Conservation (phyloP, 2,888 invertebrate genomes). For the Euspilapteryx auroguttella region DNA sequence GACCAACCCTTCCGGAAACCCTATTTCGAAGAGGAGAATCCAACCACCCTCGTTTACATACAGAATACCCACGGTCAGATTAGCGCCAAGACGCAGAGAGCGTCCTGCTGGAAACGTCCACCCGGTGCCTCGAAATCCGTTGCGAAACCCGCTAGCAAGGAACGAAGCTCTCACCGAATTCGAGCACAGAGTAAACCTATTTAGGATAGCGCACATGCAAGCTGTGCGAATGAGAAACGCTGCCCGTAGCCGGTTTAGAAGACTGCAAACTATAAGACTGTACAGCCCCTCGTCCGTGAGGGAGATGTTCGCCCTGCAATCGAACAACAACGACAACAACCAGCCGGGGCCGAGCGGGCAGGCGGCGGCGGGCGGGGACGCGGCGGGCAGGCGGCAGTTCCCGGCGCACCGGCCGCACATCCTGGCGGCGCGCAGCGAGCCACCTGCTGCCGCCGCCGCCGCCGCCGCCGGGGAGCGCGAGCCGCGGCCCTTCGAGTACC, state of each 20-base stretch:
- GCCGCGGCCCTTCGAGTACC: conserved; percentile 22
- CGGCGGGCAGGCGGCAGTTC: conserved; percentile 19
- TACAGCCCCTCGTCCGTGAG: conserved; percentile 44
- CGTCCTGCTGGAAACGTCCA: conserved; percentile 17
- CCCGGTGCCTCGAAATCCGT: conserved; percentile 12
- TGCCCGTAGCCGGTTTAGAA: conserved; percentile 34
- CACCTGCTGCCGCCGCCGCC: no score
- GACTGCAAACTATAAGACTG: conserved; percentile 39
- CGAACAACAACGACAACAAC: conserved; percentile 18
- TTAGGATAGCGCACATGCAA: conserved; percentile 42
- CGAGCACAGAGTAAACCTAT: conserved; percentile 36
- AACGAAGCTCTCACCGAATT: conserved; percentile 26
- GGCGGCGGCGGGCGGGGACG: conserved; percentile 13
- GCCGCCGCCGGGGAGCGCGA: no score
- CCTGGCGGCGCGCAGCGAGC: conserved; percentile 17
- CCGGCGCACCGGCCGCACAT: conserved; percentile 22
- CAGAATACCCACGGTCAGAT: conserved; percentile 35
- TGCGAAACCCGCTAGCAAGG: conserved; percentile 14
- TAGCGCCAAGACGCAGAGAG: conserved; percentile 18
- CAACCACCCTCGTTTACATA: conserved; percentile 33
- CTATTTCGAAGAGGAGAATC: conserved; percentile 26
- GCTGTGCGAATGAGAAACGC: conserved; percentile 38
- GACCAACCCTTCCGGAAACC: conserved; percentile 39
- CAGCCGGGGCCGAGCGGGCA: conserved; percentile 12
- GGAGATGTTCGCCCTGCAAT: conserved; percentile 35